A percentile compares a stretch with the other conserved stretches of the same genome.
Evolutionary conservation across 2,888 invertebrate species (phyloP).

Genomic region (Leuctra nigra): DNA sequence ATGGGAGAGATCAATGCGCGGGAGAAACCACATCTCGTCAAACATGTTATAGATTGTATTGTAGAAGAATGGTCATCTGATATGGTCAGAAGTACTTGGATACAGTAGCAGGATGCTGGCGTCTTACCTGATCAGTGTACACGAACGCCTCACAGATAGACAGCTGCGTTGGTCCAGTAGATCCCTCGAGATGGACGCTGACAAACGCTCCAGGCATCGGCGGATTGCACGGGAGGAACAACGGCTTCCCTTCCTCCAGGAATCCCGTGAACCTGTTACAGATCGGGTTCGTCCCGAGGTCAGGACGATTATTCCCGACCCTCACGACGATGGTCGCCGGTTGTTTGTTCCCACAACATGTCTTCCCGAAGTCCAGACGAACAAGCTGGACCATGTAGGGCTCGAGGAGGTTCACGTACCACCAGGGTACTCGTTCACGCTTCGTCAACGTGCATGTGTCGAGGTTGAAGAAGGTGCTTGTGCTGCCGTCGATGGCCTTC

Average conservation of each 20-base stretch:
- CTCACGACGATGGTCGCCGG: constrained; percentile 54
- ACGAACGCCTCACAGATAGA: constrained; percentile 92
- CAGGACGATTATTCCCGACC: constrained; percentile 88
- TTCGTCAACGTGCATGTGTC: constrained; percentile 86
- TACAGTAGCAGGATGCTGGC: too few species aligned
- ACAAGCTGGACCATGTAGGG: constrained; percentile 94
- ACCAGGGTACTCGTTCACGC: constrained; percentile 81
- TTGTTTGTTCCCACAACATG: constrained; percentile 66
- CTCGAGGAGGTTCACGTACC: constrained; percentile 91
- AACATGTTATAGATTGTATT: too few species aligned
- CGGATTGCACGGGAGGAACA: constrained; percentile 88
- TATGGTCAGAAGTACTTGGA: too few species aligned
- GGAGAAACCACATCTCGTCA: too few species aligned
- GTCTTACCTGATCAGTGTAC: constrained; percentile 70
- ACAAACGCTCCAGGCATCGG: constrained; percentile 95
- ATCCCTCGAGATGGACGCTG: constrained; percentile 78
- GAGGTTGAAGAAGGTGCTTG: constrained; percentile 69
- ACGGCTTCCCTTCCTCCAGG: constrained; percentile 81
- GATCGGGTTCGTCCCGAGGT: constrained; percentile 83
- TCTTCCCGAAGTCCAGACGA: constrained; percentile 81
- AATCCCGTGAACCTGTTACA: constrained; percentile 85
- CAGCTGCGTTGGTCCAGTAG: constrained; percentile 57
- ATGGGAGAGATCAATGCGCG: too few species aligned
- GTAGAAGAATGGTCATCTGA: too few species aligned
- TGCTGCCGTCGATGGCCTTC: constrained; percentile 86